Base-by-base conservation (phyloP, 2,888 invertebrate genomes). In the Mythimna loreyi region DNA sequence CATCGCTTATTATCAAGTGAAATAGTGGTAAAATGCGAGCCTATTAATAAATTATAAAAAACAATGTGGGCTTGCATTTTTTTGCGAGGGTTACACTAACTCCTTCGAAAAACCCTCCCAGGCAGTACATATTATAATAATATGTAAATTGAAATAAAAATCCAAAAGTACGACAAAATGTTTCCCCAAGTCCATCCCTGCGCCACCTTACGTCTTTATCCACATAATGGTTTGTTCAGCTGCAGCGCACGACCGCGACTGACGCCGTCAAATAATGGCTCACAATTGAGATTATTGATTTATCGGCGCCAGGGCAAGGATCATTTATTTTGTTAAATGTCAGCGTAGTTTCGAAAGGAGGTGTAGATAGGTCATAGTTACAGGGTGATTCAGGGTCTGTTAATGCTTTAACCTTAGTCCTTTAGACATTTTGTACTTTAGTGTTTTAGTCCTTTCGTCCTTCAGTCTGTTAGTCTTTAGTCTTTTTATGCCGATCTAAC, bases 201-300 rank as follows among this genome's bases (percentile, higher is more conserved):
- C 2, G 30, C 13, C 67, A 73, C 58, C 76, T 71, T 65, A 79
- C 82, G 74, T 68, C 84, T 82, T 53, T 33, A 82, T 83, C 78
- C 66, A 55, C 56, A 61, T 75, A 73, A 69, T 81, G 79, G 80
- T 79, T 79, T 72, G 71, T 58, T 84, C 84, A 82, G 70, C 80
- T 82, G 82, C 76, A 45, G 55, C 61, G 55, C 75, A 65, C 75
- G 59, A 30, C 62, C 63, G 55, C 60, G 57, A 59, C 61, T 45
- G 58, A 71, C 69, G 73, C 69, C 80, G 72, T 82, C 73, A 70
- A 76, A 78, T 78, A 78, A 82, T 83, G 67, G 62, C 49, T 75
- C 59, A 78, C 64, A 75, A 68, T 65, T 63, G 40, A 63, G 50
- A 72, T 73, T 81, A 81, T 81, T 83, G 81, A 83, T 83, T 59